phyloP scores from a whole-genome alignment of 2,888 invertebrate genomes.

The Ophioninae sp. region DNA sequence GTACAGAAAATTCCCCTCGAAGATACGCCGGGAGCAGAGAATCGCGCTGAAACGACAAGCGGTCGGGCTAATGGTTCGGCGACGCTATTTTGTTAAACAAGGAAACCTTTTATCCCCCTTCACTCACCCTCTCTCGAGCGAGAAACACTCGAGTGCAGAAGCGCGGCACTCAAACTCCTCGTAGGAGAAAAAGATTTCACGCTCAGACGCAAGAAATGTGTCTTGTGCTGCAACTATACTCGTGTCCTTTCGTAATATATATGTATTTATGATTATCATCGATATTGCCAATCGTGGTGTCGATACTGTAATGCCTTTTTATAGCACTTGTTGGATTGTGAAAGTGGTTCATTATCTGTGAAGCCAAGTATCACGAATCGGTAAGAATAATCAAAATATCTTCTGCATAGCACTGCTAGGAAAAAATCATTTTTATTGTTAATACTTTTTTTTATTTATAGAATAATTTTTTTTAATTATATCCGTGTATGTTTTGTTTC shows the following conservation, averaged over 20 bases:
- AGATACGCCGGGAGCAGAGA: slow-evolving; percentile 73
- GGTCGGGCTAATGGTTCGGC: slow-evolving; percentile 79
- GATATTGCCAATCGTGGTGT: slow-evolving; percentile 53
- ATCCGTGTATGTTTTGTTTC: not conserved
- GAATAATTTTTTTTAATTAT: not conserved
- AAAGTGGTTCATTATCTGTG: not conserved
- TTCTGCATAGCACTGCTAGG: not conserved
- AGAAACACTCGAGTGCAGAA: slow-evolving; percentile 70
- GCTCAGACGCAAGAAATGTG: slow-evolving; percentile 58
- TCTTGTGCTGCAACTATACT: slow-evolving; percentile 51
- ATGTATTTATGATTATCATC: not conserved
- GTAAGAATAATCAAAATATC: not conserved
- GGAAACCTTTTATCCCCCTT: slow-evolving; percentile 79
- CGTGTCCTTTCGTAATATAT: slow-evolving; percentile 3
- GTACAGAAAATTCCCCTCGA: slow-evolving; percentile 66
- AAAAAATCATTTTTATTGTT: not conserved
- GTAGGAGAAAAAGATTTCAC: slow-evolving; percentile 63
- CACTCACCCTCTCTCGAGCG: slow-evolving; percentile 63
- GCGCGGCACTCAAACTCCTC: slow-evolving; percentile 64
- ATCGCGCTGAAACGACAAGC: slow-evolving; percentile 76
- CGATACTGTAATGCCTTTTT: slow-evolving; percentile 36
- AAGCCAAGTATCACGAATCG: not conserved
- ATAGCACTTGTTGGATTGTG: not conserved
- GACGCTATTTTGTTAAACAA: slow-evolving; percentile 80
- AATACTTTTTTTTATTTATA: not conserved